Evolutionary conservation across 2,113 vertebrate species (phyloP), one percentile per base, ranked within the genome.

Genomic region (Rhinoderma darwinii): DNA sequence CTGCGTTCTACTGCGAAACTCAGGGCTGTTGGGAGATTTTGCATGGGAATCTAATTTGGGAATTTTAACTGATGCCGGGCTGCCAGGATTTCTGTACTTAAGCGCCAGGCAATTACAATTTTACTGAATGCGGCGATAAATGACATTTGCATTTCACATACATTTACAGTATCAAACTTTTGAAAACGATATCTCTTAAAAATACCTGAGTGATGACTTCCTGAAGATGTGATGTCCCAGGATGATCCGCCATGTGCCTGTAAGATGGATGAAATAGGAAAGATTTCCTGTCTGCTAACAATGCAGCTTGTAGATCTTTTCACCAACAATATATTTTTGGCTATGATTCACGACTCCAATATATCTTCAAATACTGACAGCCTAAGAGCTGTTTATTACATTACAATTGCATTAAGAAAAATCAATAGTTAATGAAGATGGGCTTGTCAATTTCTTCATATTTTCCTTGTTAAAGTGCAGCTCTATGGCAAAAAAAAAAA

Each of bases 311-410:
- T 74, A 97, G 95, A 88, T 96, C 95, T 89, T 96, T 96, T 94
- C 96, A 20, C 94, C 96, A 30, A 96, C 95, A 39, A 97, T 96
- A 91, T 97, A 96, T 92, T 95, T 96, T 91, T 97, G 96, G 88
- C 96, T 95, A 84, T 95, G 94, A 91, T 96, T 97, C 59, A 97
- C 96, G 76, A 96, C 94, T 22, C 96, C 96, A 51, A 96, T 90
- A 82, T 96, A 97, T 84, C 96, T 96, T 97, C 90, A 66, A 90
- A 91, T 1, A 17, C 37, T 86, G 78, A 68, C 88, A 84, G 84
- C 14, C 15, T 9, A 77, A 47, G 68, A 70, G 66, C 35, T 35
- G 32, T 8, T 20, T 2, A 68, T 35, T 0, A 66, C 61, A 66
- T 66, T 15, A 66, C 61, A 66, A 27, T 66, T 66, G 32, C 27